Base-by-base conservation (phyloP, 2,797 vertebrate species). In the Myotis myotis region DNA sequence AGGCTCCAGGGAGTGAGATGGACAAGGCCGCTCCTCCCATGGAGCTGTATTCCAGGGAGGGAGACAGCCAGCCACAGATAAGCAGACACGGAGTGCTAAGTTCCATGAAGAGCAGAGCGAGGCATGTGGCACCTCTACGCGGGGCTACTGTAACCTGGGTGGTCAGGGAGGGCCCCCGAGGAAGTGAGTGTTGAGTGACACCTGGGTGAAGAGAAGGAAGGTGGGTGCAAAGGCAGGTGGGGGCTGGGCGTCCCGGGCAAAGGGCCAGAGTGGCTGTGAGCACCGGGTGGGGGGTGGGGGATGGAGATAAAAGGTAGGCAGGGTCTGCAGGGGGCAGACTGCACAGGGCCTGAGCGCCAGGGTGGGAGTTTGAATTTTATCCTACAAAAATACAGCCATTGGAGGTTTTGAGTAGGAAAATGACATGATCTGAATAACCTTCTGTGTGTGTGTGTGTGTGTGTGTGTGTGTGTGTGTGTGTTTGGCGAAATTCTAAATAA, bases 241-340 rank as follows among this genome's bases (percentile, higher is more conserved):
- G 36, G 36, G 76, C 60, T 16, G 36, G 38, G 44, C 10, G 57
- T 41, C 44, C 30, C 8, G n/a, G 71, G 49, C 0, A 4, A 81
- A 49, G 49, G 53, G 15, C 23, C 16, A 9, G 33, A 8, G 53
- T 7, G 55, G 33, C 17, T 5, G 38, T 33, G 51, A 66, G 64
- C 36, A 10, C 2, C 0, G 23, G 47, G 1, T 2, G 6, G 20
- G 0, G 23, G 41, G 1, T 1, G 6, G 16, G 0, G 7, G 4
- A 8, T 7, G 49, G 49, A 38, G 16, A 25, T 2, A 11, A 55
- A 74, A 16, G 5, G 49, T 57, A 76, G 55, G 9, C 33, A 2
- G 22, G 6, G 6, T 9, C 33, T 49, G 33, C 6, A 6, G 25
- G 4, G 7, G 64, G 13, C 49, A 38, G 28, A 10, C 57, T 23